Evolutionary conservation across 2,888 invertebrate genomes (phyloP), one percentile per base, ranked within the genome.

Genomic region (Pomacea canaliculata): DNA sequence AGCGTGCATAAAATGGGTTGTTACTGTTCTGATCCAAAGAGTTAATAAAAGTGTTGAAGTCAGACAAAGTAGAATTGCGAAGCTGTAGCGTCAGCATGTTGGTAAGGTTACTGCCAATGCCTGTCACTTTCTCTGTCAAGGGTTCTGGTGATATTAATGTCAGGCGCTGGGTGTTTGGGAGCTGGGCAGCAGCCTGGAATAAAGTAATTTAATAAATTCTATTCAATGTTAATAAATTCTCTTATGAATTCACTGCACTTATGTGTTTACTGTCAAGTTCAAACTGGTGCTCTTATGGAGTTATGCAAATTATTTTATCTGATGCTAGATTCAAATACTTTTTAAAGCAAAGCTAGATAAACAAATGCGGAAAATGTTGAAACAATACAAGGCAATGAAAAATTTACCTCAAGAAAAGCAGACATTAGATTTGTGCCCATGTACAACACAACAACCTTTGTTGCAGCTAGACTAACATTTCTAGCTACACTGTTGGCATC

Each of bases 371-470:
- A 56, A 56, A 56, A 13, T 56, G 10, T 56, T 13, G 12, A 2
- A 4, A 56, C 51, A 56, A 56, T 56, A 16, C 10, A 56, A 56
- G 16, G 51, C 8, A 56, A 56, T 13, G 16, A 13, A 56, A 56
- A 56, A 56, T 56, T 56, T 56, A 74, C 74, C 63, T 19, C 18
- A 16, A 74, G 69, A 9, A 86, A 79, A 4, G 73, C 71, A 5
- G 76, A 77, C 70, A 83, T 83, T 13, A 85, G 81, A 5, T 46
- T 56, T 0, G 76, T 79, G 48, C 80, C 78, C 23, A 84, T 79
- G 77, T 83, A 88, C 18, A 87, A 77, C 12, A 88, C 82, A 12
- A 87, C 86, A 27, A 87, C 85, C 65, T 83, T 80, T 7, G 85
- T 81, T 7, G 83, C 69, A n/a, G 83, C 73, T 4, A 46, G n/a